Base-by-base conservation (phyloP, 2,888 invertebrate species). In the Perizoma flavofasciatum region DNA sequence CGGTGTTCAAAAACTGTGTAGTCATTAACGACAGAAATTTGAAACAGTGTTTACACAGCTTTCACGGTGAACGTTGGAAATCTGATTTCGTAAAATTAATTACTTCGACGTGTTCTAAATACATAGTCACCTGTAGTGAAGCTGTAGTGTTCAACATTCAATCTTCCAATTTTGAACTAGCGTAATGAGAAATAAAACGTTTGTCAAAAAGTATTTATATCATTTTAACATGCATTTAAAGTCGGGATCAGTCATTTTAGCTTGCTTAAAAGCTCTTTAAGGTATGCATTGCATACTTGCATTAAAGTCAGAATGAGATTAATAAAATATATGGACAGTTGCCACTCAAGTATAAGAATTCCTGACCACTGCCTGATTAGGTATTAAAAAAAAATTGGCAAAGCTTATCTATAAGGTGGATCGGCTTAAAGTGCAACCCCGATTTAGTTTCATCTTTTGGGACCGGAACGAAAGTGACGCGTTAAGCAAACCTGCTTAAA, bases 401-500 rank as follows among this genome's bases (percentile, higher is more conserved):
- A 22, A 22, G 1, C 22, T 22, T 22, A 22, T 22, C 22, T 22
- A 22, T 22, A 22, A 22, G 22, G 22, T 22, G 22, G 22, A 22
- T 22, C 22, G 22, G 22, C 22, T 22, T 22, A 22, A 22, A 22
- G 22, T 44, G 33, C 41, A 40, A 46, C 50, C 56, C 56, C 22
- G 11, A 22, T 39, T 45, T 10, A 52, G 47, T 49, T 62, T 57
- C 44, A 55, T 63, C 39, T 46, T 63, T 59, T 59, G 39, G 47
- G 46, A 52, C 50, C 55, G 48, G 45, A 62, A 61, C 54, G 58
- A 63, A 59, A 61, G 63, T 63, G 63, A 64, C 65, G 63, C 59
- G 70, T 55, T 64, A 69, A 69, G 63, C 59, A 63, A 74, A 64
- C 67, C 71, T 55, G 63, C 70, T 72, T 74, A 72, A 67, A 73